Percentiles rank a stretch among this genome's conserved stretches.
Evolutionary conservation across 2,888 invertebrate species (phyloP).

Genomic region (Chalcosyrphus nemorum): DNA sequence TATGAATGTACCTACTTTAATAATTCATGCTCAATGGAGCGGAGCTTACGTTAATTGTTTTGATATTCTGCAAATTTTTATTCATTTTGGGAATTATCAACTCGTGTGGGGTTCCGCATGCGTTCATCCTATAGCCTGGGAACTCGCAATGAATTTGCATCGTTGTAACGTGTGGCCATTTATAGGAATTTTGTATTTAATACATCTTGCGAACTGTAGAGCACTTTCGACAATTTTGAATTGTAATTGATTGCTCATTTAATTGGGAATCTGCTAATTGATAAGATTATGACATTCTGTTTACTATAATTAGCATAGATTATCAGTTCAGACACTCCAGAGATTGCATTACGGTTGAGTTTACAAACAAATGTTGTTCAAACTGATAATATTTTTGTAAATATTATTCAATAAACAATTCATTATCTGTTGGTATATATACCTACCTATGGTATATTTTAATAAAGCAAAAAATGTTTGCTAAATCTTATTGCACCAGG

Average conservation of each 20-base stretch:
- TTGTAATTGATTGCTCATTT: neutral
- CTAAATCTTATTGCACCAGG: too few species aligned
- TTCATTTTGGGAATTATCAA: neutral
- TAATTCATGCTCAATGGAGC: constrained; percentile 19
- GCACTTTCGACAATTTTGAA: neutral
- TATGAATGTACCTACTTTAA: neutral
- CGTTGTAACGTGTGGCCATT: neutral
- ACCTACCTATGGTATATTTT: too few species aligned
- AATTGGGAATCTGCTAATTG: neutral
- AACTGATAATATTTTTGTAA: neutral
- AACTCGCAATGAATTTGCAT: neutral
- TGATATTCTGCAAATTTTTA: neutral
- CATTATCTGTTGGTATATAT: too few species aligned
- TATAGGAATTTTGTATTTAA: neutral
- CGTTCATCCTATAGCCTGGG: neutral
- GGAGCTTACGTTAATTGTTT: neutral
- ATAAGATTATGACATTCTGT: neutral
- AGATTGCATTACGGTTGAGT: neutral
- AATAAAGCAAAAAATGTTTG: too few species aligned
- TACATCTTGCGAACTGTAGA: neutral
- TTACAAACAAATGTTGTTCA: neutral
- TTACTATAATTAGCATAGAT: constrained; percentile 10
- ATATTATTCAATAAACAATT: neutral
- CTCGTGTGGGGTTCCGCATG: constrained; percentile 3
- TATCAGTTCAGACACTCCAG: constrained; percentile 5